Evolutionary conservation across 2,113 vertebrate species (phyloP).

Genomic region (Sturnira hondurensis): DNA sequence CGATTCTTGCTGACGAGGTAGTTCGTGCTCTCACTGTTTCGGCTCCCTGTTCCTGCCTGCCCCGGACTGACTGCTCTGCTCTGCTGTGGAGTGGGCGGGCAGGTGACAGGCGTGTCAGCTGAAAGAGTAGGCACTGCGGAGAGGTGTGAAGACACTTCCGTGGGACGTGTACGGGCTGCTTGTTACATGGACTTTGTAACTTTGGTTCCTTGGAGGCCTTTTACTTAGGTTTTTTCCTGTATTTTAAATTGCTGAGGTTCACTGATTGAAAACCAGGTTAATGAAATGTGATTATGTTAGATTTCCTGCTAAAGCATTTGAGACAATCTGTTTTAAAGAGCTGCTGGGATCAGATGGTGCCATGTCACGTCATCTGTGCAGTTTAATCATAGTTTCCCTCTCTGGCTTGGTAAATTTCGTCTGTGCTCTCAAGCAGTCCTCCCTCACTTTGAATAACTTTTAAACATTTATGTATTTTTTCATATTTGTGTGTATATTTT

Average conservation of each 20-base stretch:
- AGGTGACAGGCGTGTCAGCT: neutral
- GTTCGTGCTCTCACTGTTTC: neutral
- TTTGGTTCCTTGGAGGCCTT: slow-evolving; percentile 1
- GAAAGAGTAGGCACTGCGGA: neutral
- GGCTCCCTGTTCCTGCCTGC: neutral
- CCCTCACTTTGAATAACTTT: neutral
- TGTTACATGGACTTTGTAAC: neutral
- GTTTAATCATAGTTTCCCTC: neutral
- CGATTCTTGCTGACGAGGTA: neutral
- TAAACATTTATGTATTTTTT: neutral
- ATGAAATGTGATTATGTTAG: slow-evolving; percentile 1
- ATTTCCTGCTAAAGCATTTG: slow-evolving; percentile 13
- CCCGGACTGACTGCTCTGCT: neutral
- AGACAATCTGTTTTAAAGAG: slow-evolving; percentile 14
- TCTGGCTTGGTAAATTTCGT: neutral
- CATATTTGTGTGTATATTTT: neutral
- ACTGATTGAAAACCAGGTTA: slow-evolving; percentile 37
- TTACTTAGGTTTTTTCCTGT: slow-evolving; percentile 14
- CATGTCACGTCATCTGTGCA: neutral
- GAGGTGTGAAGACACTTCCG: neutral
- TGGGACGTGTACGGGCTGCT: neutral
- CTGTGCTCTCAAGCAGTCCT: neutral
- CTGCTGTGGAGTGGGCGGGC: neutral
- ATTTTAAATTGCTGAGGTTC: neutral
- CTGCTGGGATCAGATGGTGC: neutral